These are phyloP conservation scores for Champsocephalus gunnari DNA, from an alignment of 2,797 vertebrate species.

Conservation along the genomic window DNA sequence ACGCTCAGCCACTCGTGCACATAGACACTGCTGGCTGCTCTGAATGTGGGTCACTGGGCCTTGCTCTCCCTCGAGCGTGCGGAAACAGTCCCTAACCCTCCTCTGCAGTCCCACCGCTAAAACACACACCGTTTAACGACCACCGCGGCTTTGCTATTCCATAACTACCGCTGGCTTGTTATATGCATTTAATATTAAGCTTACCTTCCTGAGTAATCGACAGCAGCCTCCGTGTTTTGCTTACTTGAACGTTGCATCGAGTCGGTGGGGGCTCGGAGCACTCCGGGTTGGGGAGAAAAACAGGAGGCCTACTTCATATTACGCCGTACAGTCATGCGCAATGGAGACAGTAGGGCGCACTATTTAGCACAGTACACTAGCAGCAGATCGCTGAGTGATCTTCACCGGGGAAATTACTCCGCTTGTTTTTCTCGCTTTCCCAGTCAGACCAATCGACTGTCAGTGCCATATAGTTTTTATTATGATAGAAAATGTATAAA, in stretches of 20 bases:
- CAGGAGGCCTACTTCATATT: constrained; percentile 83
- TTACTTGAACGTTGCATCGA: constrained; percentile 73
- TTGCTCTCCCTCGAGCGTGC: constrained; percentile 83
- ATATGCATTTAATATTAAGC: constrained; percentile 15
- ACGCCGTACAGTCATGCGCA: constrained; percentile 86
- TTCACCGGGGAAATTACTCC: constrained; percentile 57
- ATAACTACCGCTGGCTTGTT: neutral
- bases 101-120: constrained; percentile 72
- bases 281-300: constrained; percentile 80
- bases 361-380: constrained; percentile 81
- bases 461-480: neutral
- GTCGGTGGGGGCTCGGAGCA: constrained; percentile 74
- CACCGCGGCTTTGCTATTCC: neutral
- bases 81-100: constrained; percentile 83
- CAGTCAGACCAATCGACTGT: neutral
- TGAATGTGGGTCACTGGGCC: constrained; percentile 89
- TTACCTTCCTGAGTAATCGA: constrained; percentile 68
- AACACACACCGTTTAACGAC: constrained; percentile 24
- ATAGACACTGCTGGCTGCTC: constrained; percentile 73
- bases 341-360: constrained; percentile 79
- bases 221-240: constrained; percentile 73
- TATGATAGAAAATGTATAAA: neutral
- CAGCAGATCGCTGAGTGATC: constrained; percentile 49
- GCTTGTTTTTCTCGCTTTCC: constrained; percentile 38
- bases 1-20: constrained; percentile 71